Evolutionary conservation across 2,888 invertebrate genomes (phyloP), one percentile per base, ranked within the genome.

Genomic region (Ctenicera cuprea): DNA sequence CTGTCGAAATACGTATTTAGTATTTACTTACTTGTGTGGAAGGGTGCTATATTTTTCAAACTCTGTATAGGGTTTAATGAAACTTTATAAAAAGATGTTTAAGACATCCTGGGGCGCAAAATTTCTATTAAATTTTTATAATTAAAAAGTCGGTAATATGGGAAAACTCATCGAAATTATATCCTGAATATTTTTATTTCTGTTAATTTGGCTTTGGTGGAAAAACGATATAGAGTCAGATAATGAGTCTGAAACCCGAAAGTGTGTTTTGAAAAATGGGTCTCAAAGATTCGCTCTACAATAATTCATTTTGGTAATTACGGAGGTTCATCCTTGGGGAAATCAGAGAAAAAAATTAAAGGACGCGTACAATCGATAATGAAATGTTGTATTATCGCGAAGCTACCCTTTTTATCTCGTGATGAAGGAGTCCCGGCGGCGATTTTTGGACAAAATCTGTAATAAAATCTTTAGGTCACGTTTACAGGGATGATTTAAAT

Each of bases 391-490:
- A 71, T 71, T 71, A 71, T 57, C 64, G 30, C 45, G n/a, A 41
- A 43, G 62, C 38, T 54, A 38, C 50, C 48, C 22, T 50, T 62
- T 52, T 54, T 52, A 52, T 70, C 43, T 50, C 38, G 33, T 70
- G 70, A 70, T 63, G 62, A 63, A 70, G 61, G 16, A 52, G 37
- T 61, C 62, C 70, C 70, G 43, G 30, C 37, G 54, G 70, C 62
- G 62, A 69, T 52, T 62, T 69, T 62, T 69, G 69, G 69, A 69
- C 62, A 71, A 71, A 64, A 71, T 64, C 64, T 71, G 54, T 45
- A 71, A 71, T 71, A 63, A 64, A 71, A 71, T 71, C 64, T 64
- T 64, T 71, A 64, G 71, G 71, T 71, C 71, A 71, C 71, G 71
- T 71, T 57, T 64, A 64, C 41, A 37, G 48, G 64, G 64, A 71